A percentile compares a stretch with the other conserved stretches of the same genome.
Conservation (phyloP, 2,113 vertebrate genomes). For the Pleuronectes platessa region DNA sequence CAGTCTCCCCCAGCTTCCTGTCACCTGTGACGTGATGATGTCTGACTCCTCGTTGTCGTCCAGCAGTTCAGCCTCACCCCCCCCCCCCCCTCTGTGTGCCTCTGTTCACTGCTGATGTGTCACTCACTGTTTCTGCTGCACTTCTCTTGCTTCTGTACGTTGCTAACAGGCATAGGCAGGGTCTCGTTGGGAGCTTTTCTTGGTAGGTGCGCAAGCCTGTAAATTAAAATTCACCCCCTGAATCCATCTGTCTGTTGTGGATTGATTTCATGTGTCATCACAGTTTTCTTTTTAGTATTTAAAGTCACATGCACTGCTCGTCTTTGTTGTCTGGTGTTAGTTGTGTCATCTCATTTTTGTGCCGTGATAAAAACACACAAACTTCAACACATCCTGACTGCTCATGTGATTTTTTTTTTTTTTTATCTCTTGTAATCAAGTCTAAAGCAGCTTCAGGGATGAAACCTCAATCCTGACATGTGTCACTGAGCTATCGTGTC, state of each 20-base stretch:
- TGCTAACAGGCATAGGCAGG: conserved; percentile 88
- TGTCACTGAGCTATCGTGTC: neutral
- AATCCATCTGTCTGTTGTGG: neutral
- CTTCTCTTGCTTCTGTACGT: conserved; percentile 67
- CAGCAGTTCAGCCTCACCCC: neutral
- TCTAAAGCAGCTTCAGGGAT: too few species aligned
- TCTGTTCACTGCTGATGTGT: conserved; percentile 12
- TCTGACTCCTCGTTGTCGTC: too few species aligned
- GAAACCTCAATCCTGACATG: neutral
- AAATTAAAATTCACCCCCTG: neutral
- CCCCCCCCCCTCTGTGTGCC: neutral
- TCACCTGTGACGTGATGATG: neutral
- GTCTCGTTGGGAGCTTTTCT: conserved; percentile 92
- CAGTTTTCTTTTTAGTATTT: neutral
- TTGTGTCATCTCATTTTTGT: conserved; percentile 2
- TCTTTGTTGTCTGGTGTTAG: neutral
- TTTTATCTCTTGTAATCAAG: too few species aligned
- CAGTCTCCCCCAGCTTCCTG: too few species aligned
- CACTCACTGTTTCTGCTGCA: conserved; percentile 70
- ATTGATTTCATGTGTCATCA: neutral
- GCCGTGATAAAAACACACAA: neutral
- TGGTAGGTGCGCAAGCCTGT: conserved; percentile 84
- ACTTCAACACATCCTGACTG: neutral
- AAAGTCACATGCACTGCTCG: neutral
- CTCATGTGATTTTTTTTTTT: too few species aligned